Conservation (phyloP, 2,113 vertebrate species). For the Gasterosteus aculeatus region DNA sequence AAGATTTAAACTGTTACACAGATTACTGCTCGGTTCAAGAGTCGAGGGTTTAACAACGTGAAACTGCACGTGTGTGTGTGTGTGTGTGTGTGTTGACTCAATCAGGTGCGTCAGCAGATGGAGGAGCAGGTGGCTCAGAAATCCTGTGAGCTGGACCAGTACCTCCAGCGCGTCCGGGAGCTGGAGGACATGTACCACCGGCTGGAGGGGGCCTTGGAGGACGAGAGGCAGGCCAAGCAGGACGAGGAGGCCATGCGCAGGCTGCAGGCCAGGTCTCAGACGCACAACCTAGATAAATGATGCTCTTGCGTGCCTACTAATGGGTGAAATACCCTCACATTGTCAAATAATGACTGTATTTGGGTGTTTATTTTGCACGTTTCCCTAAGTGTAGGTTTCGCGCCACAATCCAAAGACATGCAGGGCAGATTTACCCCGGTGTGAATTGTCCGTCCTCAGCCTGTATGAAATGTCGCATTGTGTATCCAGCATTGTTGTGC, state of each 20-base stretch:
- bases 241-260: slow-evolving; percentile 90
- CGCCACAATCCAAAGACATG: neutral
- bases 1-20: neutral
- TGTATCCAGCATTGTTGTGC: slow-evolving; percentile 1
- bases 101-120: slow-evolving; percentile 93
- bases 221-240: slow-evolving; percentile 92
- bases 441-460: neutral
- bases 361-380: neutral
- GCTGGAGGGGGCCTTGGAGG: slow-evolving; percentile 92
- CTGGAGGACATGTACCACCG: slow-evolving; percentile 93
- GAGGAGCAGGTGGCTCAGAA: slow-evolving; percentile 95
- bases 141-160: slow-evolving; percentile 92
- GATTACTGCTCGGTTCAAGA: neutral
- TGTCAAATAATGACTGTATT: neutral
- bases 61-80: neutral
- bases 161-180: slow-evolving; percentile 89
- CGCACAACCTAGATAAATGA: neutral
- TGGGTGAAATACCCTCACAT: neutral
- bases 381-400: neutral
- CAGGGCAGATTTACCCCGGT: neutral
- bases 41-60: neutral
- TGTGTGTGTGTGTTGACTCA: slow-evolving; percentile 28
- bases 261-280: slow-evolving; percentile 88
- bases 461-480: neutral
- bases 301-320: neutral